Base-by-base conservation (phyloP, 2,888 invertebrate species). In the Troides aeacus region DNA sequence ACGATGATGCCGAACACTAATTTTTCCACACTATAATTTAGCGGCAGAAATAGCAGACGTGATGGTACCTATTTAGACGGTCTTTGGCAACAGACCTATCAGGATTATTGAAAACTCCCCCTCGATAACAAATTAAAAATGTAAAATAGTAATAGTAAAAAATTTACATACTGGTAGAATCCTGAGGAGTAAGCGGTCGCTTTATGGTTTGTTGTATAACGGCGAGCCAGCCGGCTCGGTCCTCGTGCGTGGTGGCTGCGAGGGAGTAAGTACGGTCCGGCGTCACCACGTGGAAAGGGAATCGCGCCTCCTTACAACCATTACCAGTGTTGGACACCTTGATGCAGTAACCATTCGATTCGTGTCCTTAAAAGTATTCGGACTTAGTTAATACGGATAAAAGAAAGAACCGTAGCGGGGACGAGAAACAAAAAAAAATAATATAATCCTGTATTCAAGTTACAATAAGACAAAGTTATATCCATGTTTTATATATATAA, bases 241-340 rank as follows among this genome's bases (percentile, higher is more conserved):
- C 97, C 61, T 95, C 95, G 77, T 96, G 95, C 1, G 94, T 94
- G 74, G 95, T 94, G 21, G 97, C 96, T 1, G 96, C 96, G 69
- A 97, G 88, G 80, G 96, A 95, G 86, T 95, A 97, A 58, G 94
- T 94, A 68, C 97, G 89, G 71, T 96, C 96, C 0, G 97, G 97
- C 0, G 97, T 97, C 73, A 95, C 95, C 64, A 97, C 92, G 61
- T 97, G 96, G 89, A 98, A 97, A 53, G 96, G 95, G 81, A 95
- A 97, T 1, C 96, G 95, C 77, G 96, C 95, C 74, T 96, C 96
- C 76, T 95, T 95, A 74, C 95, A 95, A 0, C 92, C 92, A 77
- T 90, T 91, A 53, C 91, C 91, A 0, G 90, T 90, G 75, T 91
- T 91, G 0, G 91, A 90, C 0, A 95, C 94, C 76, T 95, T 93